Conservation (phyloP, 2,113 vertebrate species). For the Peromyscus californicus region DNA sequence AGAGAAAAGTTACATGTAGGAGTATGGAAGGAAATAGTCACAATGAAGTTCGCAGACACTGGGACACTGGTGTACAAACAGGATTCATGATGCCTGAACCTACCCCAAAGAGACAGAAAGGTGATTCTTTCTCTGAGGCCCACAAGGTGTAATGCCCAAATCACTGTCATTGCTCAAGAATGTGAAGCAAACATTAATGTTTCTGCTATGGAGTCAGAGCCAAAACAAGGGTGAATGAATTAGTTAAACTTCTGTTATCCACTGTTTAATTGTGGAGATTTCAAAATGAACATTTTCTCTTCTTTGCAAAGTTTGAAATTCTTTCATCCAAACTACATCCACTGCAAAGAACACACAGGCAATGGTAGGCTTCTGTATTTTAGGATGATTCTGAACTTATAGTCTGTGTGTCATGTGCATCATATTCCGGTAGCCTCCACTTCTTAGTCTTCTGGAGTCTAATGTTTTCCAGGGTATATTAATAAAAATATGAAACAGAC, state of each 20-base stretch:
- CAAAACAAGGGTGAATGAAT: neutral
- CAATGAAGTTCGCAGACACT: neutral
- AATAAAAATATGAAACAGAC: neutral
- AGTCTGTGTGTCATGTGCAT: neutral
- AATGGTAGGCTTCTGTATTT: neutral
- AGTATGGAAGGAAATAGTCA: neutral
- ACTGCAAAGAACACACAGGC: neutral
- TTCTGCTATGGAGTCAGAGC: neutral
- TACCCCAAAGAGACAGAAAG: neutral
- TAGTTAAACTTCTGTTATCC: neutral
- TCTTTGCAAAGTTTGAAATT: neutral
- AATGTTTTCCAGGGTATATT: neutral
- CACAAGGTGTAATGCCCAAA: neutral
- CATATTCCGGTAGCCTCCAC: neutral
- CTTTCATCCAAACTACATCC: neutral
- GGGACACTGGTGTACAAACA: neutral
- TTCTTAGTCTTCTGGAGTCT: neutral
- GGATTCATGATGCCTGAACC: neutral
- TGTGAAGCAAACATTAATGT: neutral
- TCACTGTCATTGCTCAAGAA: neutral
- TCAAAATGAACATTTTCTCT: neutral
- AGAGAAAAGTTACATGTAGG: neutral
- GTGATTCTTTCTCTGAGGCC: neutral
- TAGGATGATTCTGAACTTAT: slow-evolving; percentile 4
- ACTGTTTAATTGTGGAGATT: neutral